Base-by-base conservation (phyloP, 64 coral and sea anemone species). In the Pachyseris speciosa region DNA sequence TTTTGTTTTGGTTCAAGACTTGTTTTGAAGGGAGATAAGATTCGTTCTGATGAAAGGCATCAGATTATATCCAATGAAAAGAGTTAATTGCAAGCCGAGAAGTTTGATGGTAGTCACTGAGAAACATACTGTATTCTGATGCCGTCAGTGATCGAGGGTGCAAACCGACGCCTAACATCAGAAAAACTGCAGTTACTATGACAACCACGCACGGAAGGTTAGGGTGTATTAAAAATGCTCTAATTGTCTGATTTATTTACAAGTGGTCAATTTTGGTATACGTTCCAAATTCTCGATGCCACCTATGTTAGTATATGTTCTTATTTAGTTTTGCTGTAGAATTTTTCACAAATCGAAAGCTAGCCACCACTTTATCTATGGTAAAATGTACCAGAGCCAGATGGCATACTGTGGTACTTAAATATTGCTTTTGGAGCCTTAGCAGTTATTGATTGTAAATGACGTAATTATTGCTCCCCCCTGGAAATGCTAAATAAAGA, bases 381-480 rank as follows among this genome's bases (percentile, higher is more conserved):
- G 16, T 2, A 6, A 9, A 25, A 61, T 26, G 9, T 25, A 24
- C 43, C 11, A 6, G 11, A 45, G 4, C 4, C 43, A 20, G 22
- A 34, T 53, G 29, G 15, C 37, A 40, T 60, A n/a, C 15, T 24
- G 26, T 22, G 26, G 5, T 81, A 40, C 29, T 26, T 63, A 16
- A 61, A 41, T 40, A 60, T 81, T 39, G 13, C 39, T 0, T 15
- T 59, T 22, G 5, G 20, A 33, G 34, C 32, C 15, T 52, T 81
- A 3, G 22, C 33, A 25, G 32, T 61, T 57, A 37, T 81, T 61
- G 77, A 61, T 81, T 81, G 77, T 81, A 81, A 81, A 81, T 81
- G 33, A 81, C 27, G 37, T 36, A 39, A 81, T 52, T 26, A 81
- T 24, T 81, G 12, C 28, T 81, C 19, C 34, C 58, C 30, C 27